Percentiles rank a stretch among this genome's conserved stretches.
phyloP scores from a whole-genome alignment of 2,113 vertebrate species.

The Eleginops maclovinus region DNA sequence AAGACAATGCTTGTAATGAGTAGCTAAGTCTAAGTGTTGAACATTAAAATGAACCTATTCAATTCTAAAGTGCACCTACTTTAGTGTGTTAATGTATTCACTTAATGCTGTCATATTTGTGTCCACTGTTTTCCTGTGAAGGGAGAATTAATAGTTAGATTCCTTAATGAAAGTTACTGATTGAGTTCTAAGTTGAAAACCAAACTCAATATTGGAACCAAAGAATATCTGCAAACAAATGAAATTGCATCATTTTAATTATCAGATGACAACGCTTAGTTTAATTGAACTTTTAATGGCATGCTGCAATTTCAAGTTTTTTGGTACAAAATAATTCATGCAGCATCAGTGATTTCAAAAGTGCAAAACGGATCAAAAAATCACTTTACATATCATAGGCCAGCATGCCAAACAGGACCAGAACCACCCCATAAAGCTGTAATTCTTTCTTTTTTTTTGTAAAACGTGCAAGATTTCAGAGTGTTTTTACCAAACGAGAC shows the following conservation, averaged over 20 bases:
- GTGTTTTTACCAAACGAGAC: conserved; percentile 43
- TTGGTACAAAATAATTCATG: conserved; percentile 84
- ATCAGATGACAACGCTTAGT: conserved; percentile 52
- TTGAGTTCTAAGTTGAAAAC: background rate
- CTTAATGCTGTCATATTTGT: conserved; percentile 8
- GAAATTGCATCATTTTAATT: background rate
- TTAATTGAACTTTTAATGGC: conserved; percentile 74
- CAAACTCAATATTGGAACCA: background rate
- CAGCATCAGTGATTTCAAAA: conserved; percentile 81
- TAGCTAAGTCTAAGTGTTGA: background rate
- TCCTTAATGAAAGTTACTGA: background rate
- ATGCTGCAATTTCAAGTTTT: conserved; percentile 75
- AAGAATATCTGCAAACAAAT: background rate
- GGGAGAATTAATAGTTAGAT: background rate
- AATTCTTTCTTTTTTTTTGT: conserved; percentile 44
- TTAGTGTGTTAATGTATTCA: background rate
- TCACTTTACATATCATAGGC: conserved; percentile 73
- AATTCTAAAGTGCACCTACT: background rate
- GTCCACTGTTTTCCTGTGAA: background rate
- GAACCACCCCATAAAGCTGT: conserved; percentile 65
- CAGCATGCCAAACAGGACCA: conserved; percentile 76
- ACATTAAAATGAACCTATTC: background rate
- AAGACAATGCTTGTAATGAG: background rate
- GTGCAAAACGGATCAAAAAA: conserved; percentile 81
- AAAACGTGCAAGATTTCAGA: conserved; percentile 71